Percentiles rank a stretch among this genome's conserved stretches.
These are phyloP conservation scores for Podarcis cretensis DNA, from an alignment of 2,113 vertebrate species.

Conservation along the genomic window DNA sequence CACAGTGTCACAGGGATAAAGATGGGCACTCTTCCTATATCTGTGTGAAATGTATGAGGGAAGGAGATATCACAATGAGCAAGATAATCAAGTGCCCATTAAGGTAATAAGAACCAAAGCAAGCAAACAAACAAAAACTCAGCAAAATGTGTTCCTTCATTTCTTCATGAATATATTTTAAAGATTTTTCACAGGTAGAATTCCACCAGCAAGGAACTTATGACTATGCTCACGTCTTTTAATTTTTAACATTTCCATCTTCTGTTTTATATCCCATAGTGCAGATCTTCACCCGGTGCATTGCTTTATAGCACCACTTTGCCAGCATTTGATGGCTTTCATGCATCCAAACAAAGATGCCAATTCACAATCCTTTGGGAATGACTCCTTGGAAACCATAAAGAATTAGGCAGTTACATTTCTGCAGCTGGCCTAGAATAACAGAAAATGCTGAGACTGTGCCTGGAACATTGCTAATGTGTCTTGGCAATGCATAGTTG, in stretches of 20 bases:
- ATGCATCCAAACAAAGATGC: neutral
- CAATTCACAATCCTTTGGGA: neutral
- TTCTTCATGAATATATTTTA: neutral
- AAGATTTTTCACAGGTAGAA: neutral
- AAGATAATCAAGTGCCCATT: neutral
- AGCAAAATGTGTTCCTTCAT: neutral
- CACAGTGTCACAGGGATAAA: neutral
- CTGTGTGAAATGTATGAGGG: neutral
- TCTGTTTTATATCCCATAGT: neutral
- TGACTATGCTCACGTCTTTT: neutral
- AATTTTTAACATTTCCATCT: neutral
- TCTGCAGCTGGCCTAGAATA: constrained; percentile 18
- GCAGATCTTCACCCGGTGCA: rapidly evolving
- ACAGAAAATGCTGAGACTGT: constrained; percentile 5
- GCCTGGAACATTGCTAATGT: neutral
- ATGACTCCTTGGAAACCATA: neutral
- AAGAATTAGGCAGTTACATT: neutral
- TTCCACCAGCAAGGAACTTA: neutral
- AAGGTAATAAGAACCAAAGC: neutral
- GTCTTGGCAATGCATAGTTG: neutral
- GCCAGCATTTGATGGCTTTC: neutral
- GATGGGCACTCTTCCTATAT: neutral
- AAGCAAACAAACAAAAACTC: neutral
- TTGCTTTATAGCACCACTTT: neutral
- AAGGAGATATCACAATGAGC: neutral